phyloP scores from a whole-genome alignment of 2,113 vertebrate genomes.

The Rhabdornis inornatus region DNA sequence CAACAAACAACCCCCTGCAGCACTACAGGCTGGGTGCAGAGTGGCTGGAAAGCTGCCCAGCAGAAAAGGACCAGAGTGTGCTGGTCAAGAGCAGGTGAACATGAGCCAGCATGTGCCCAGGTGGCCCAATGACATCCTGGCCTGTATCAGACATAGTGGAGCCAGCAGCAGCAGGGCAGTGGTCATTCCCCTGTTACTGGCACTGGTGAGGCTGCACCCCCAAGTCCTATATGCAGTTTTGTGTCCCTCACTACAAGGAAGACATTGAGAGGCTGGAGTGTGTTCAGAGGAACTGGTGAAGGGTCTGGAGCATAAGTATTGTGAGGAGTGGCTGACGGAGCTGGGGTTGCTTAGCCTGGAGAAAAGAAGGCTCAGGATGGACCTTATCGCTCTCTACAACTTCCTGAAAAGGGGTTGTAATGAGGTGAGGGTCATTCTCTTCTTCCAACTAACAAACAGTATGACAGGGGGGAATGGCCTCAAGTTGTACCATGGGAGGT shows the following conservation, averaged over 20 bases:
- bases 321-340: neutral
- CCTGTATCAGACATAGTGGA: neutral
- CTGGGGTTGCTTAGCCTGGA: neutral
- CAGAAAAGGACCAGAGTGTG: neutral
- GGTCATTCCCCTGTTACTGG: neutral
- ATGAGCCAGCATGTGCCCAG: neutral
- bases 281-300: neutral
- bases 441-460: neutral
- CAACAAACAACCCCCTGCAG: neutral
- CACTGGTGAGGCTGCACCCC: neutral
- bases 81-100: neutral
- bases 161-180: neutral
- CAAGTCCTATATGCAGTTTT: neutral
- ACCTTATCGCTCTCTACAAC: neutral
- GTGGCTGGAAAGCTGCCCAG: neutral
- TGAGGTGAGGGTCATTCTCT: neutral
- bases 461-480: neutral
- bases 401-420: neutral
- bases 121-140: neutral
- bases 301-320: neutral
- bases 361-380: neutral
- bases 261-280: rapidly evolving
- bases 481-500: neutral
- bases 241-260: neutral
- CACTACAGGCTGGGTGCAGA: neutral